Conservation (phyloP, 1,140 invertebrate species). For the Bathynomus jamesi region DNA sequence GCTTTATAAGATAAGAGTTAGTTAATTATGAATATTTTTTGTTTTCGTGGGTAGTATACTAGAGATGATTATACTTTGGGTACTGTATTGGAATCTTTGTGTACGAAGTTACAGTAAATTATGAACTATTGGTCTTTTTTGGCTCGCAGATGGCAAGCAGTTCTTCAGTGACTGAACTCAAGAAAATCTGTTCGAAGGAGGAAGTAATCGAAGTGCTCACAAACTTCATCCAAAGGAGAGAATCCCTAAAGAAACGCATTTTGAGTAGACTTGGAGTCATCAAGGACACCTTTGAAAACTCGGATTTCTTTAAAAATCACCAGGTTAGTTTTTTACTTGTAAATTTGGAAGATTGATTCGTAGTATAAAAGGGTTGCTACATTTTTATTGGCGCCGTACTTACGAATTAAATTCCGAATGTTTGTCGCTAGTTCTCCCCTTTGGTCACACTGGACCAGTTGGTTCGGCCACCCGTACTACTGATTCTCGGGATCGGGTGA, state of each 20-base stretch:
- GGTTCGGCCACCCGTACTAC: neutral
- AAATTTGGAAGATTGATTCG: neutral
- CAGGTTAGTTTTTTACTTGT: constrained; percentile 58
- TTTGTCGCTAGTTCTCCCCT: neutral
- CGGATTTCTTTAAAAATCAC: constrained; percentile 76
- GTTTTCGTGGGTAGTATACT: too few species aligned
- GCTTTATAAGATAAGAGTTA: neutral
- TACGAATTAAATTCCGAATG: neutral
- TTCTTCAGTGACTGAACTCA: constrained; percentile 49
- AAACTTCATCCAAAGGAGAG: constrained; percentile 62
- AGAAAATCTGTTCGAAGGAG: constrained; percentile 59
- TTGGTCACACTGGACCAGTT: neutral
- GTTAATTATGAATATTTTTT: neutral
- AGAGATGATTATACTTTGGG: too few species aligned
- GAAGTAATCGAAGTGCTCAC: constrained; percentile 72
- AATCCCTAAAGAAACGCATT: constrained; percentile 59
- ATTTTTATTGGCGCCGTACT: neutral
- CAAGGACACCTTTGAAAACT: constrained; percentile 67
- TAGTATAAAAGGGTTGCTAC: neutral
- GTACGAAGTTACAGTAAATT: too few species aligned
- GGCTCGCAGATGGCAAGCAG: constrained; percentile 40
- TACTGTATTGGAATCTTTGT: too few species aligned
- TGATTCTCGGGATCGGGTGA: too few species aligned
- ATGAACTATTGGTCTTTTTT: neutral
- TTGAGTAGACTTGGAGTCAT: constrained; percentile 67